Percentiles rank a stretch among this genome's conserved stretches.
Evolutionary conservation across 2,797 vertebrate genomes (phyloP).

Genomic region (Taeniopygia guttata): DNA sequence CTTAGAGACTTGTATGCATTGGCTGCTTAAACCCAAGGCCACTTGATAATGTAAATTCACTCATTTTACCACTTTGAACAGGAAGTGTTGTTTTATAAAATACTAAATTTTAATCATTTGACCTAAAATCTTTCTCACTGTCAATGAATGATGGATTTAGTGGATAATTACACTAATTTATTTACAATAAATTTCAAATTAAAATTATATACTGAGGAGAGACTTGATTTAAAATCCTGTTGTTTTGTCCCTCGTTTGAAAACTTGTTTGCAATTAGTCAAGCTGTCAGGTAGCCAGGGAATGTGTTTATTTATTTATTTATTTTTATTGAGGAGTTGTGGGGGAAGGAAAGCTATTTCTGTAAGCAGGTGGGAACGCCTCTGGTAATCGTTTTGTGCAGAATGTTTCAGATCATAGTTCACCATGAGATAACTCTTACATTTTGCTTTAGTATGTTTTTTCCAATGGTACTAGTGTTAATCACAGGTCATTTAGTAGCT

Average conservation of each 20-base stretch:
- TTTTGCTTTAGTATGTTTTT: neutral
- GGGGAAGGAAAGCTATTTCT: neutral
- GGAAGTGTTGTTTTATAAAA: neutral
- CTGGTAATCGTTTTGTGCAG: neutral
- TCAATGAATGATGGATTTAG: constrained; percentile 3
- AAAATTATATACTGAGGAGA: constrained; percentile 49
- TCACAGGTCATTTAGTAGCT: neutral
- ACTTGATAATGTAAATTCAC: neutral
- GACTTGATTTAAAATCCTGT: constrained; percentile 52
- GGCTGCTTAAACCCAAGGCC: neutral
- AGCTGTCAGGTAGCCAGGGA: constrained; percentile 25
- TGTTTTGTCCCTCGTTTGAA: constrained; percentile 37
- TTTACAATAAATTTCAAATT: constrained; percentile 69
- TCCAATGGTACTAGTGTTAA: neutral
- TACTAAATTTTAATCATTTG: neutral
- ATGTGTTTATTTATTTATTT: constrained; percentile 15
- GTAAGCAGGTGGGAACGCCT: neutral
- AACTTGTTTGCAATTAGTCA: constrained; percentile 51
- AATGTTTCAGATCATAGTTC: neutral
- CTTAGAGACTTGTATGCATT: neutral
- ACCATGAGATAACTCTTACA: neutral
- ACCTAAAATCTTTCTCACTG: constrained; percentile 17
- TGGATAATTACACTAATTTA: constrained; percentile 56
- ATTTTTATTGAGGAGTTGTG: neutral
- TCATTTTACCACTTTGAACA: neutral